Evolutionary conservation across 1,140 invertebrate genomes (phyloP).

Genomic region (Apolygus lucorum): DNA sequence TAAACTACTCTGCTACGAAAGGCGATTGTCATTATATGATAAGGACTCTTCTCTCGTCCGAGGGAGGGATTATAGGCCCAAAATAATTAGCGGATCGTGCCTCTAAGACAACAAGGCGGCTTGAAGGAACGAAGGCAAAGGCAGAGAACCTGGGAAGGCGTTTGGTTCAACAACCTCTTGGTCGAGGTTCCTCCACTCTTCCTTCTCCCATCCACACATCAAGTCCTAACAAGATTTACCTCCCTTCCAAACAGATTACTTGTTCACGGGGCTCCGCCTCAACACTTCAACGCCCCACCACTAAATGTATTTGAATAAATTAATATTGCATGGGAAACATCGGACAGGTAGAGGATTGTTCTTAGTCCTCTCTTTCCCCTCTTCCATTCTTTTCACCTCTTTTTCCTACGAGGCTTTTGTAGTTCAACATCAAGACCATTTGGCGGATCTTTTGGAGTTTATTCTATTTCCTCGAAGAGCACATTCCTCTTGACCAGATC

Average conservation of each 20-base stretch:
- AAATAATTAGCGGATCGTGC: slow-evolving; percentile 24
- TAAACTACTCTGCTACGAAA: background rate
- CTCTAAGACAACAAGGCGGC: slow-evolving; percentile 20
- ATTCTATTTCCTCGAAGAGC: background rate
- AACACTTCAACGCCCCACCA: slow-evolving; percentile 19
- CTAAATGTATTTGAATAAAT: slow-evolving; percentile 23
- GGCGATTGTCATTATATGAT: slow-evolving; percentile 16
- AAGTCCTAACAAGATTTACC: slow-evolving; percentile 23
- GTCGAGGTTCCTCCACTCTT: background rate
- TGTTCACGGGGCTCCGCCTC: slow-evolving; percentile 19
- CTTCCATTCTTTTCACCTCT: too few relatives aligned
- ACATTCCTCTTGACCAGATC: background rate
- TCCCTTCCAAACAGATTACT: slow-evolving; percentile 22
- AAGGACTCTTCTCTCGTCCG: background rate
- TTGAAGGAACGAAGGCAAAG: background rate
- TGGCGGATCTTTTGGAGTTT: background rate
- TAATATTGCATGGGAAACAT: slow-evolving; percentile 17
- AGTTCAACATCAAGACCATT: background rate
- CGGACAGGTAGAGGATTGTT: background rate
- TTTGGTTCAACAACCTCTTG: slow-evolving; percentile 20
- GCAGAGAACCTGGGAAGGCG: slow-evolving; percentile 8
- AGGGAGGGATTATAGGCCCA: background rate
- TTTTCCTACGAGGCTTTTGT: background rate
- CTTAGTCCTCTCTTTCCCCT: too few relatives aligned
- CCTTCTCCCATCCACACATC: slow-evolving; percentile 16